Evolutionary conservation across 2,113 vertebrate species (phyloP).

Genomic region (Phylloscopus trochilus): DNA sequence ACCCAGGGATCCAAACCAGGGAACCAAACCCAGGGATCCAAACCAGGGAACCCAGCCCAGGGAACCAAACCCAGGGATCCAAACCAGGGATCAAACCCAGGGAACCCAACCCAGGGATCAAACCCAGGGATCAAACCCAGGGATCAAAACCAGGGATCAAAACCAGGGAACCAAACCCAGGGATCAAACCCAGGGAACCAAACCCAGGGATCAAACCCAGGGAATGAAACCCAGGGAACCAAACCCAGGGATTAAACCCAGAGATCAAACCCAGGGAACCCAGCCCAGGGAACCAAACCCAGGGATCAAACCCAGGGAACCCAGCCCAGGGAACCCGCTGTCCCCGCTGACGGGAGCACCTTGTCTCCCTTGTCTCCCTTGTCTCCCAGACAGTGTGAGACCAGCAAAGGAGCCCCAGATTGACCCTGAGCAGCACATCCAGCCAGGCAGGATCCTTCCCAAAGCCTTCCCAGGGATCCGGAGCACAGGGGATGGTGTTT

Average conservation of each 20-base stretch:
- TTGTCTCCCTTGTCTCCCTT: not conserved
- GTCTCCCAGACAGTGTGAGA: not conserved
- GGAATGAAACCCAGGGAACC: not conserved
- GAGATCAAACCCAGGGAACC: not conserved
- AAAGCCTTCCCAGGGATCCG: not conserved
- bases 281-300: not conserved
- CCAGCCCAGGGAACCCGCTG: not conserved
- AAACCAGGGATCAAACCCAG: not conserved
- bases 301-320: not conserved
- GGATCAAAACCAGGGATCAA: not conserved
- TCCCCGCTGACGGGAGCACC: fast-evolving
- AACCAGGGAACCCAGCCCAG: too few relatives aligned
- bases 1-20: not conserved
- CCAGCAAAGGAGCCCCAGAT: not conserved
- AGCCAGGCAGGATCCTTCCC: not conserved
- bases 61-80: not conserved
- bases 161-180: not conserved
- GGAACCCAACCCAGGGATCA: not conserved
- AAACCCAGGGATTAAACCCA: too few relatives aligned
- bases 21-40: not conserved
- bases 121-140: not conserved
- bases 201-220: not conserved
- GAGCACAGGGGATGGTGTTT: not conserved
- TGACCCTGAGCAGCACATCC: not conserved
- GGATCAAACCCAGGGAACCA: not conserved